Evolutionary conservation across 2,888 invertebrate genomes (phyloP).

Genomic region (Apamea monoglypha): DNA sequence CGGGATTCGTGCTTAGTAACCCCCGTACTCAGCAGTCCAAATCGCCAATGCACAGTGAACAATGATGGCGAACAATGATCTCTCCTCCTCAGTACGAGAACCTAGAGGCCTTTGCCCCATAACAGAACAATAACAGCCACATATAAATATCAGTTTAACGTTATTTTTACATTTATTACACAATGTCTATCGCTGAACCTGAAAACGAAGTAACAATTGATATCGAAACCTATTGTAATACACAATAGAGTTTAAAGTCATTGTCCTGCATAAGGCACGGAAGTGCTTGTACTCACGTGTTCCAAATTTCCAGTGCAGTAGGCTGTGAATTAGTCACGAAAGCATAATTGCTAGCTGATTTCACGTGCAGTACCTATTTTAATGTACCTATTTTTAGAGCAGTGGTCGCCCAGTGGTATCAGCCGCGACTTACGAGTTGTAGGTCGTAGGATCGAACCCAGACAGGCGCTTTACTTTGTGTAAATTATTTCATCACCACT

Average conservation of each 20-base stretch:
- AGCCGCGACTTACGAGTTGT: too few species aligned
- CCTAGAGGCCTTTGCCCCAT: neutral
- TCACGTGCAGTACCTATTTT: too few species aligned
- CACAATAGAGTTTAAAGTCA: neutral
- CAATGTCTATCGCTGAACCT: conserved; percentile 17
- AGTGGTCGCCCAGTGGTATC: too few species aligned
- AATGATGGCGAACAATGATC: neutral
- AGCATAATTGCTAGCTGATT: neutral
- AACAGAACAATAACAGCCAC: neutral
- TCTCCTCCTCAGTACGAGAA: neutral
- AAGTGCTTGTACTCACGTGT: neutral
- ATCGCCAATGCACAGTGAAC: neutral
- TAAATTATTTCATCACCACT: too few species aligned
- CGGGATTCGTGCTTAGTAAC: too few species aligned
- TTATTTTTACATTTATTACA: conserved; percentile 12
- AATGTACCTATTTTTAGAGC: too few species aligned
- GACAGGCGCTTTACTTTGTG: too few species aligned
- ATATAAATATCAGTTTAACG: conserved; percentile 3
- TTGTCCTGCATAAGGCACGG: conserved; percentile 3
- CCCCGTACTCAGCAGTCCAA: too few species aligned
- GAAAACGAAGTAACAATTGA: conserved; percentile 8
- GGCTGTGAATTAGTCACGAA: neutral
- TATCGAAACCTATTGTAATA: conserved; percentile 1
- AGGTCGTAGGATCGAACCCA: too few species aligned
- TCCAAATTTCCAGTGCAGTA: neutral